Evolutionary conservation across 2,888 invertebrate genomes (phyloP).

Genomic region (Proisotoma minuta): DNA sequence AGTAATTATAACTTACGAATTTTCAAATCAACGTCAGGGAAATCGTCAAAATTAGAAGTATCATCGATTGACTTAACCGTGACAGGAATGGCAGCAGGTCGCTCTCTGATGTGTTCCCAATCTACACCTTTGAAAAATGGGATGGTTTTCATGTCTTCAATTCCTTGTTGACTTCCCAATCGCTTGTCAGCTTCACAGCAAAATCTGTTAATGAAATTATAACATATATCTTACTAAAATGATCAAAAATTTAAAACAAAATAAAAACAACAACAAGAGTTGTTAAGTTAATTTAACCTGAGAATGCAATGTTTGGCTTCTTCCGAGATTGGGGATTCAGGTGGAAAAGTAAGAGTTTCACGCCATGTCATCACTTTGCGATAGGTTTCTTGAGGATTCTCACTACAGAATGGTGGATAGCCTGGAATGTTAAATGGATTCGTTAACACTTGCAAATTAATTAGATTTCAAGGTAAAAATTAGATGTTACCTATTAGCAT

Average conservation of each 20-base stretch:
- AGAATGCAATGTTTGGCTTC: slow-evolving; percentile 92
- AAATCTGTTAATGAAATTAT: slow-evolving; percentile 60
- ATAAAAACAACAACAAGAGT: slow-evolving; percentile 1
- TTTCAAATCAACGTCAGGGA: slow-evolving; percentile 97
- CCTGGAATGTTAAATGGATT: too few relatives aligned
- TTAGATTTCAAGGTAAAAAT: background rate
- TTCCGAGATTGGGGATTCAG: slow-evolving; percentile 98
- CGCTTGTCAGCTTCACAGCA: slow-evolving; percentile 95
- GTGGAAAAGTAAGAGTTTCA: slow-evolving; percentile 95
- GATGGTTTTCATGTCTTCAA: slow-evolving; percentile 86
- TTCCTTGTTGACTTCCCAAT: slow-evolving; percentile 79
- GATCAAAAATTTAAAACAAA: slow-evolving; percentile 3
- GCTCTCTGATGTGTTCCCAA: slow-evolving; percentile 97
- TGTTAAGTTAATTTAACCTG: slow-evolving; percentile 48
- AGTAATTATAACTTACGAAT: slow-evolving; percentile 71
- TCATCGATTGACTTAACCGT: slow-evolving; percentile 98
- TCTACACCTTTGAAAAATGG: slow-evolving; percentile 94
- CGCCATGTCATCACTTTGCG: slow-evolving; percentile 99
- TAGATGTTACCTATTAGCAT: slow-evolving; percentile 80
- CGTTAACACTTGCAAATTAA: too few relatives aligned
- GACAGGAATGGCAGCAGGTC: slow-evolving; percentile 96
- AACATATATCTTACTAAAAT: background rate
- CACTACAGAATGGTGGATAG: slow-evolving; percentile 99
- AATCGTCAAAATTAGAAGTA: slow-evolving; percentile 99
- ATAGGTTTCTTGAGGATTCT: slow-evolving; percentile 95